Percentiles rank a stretch among this genome's conserved stretches.
phyloP scores from a whole-genome alignment of 2,113 vertebrate species.

The Gavialis gangeticus region DNA sequence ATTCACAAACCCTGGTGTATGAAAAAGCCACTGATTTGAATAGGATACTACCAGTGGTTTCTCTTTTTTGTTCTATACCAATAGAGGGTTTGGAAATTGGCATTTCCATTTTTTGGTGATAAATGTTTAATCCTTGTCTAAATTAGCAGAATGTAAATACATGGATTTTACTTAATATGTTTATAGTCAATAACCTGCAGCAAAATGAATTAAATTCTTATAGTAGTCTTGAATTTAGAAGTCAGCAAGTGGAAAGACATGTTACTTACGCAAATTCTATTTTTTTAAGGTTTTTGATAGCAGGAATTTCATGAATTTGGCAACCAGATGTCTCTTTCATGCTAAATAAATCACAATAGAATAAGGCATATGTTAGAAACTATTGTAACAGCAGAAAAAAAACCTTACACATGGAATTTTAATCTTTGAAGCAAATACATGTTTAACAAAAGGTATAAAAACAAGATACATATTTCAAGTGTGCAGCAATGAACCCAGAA shows the following conservation, averaged over 20 bases:
- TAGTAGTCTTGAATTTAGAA: background rate
- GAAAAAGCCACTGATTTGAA: too few relatives aligned
- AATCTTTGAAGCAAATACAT: too few relatives aligned
- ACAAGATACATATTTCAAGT: too few relatives aligned
- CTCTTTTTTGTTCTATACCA: background rate
- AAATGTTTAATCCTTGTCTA: background rate
- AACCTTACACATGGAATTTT: too few relatives aligned
- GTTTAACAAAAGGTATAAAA: too few relatives aligned
- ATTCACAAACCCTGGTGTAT: too few relatives aligned
- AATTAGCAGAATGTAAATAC: background rate
- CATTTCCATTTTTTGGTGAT: background rate
- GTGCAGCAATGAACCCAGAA: background rate
- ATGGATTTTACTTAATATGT: background rate
- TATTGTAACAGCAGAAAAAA: background rate
- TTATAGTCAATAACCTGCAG: background rate
- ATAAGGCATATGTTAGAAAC: background rate
- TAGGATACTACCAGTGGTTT: too few relatives aligned
- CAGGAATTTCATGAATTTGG: constrained; percentile 78
- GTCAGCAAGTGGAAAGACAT: background rate
- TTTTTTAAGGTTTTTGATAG: constrained; percentile 85
- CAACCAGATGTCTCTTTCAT: constrained; percentile 13
- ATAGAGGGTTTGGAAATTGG: background rate
- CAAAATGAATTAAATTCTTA: background rate
- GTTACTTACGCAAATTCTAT: constrained; percentile 87
- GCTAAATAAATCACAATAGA: constrained; percentile 48